These are phyloP conservation scores for Lutjanus argentimaculatus DNA, from an alignment of 2,797 vertebrate species.

Conservation along the genomic window DNA sequence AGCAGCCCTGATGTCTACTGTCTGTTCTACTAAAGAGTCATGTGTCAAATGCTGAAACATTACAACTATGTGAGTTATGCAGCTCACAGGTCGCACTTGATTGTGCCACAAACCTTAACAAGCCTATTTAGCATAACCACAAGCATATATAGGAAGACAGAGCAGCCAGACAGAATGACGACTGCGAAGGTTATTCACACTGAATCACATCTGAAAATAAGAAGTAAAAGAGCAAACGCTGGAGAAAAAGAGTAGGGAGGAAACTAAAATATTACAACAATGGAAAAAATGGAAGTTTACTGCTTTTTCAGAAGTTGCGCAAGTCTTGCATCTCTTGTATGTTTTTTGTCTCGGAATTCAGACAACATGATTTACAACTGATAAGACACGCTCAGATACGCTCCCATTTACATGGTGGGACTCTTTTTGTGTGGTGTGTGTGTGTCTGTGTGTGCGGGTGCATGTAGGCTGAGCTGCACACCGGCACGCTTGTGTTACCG, in stretches of 20 bases:
- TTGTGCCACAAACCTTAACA: neutral
- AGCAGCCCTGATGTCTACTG: neutral
- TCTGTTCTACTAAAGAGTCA: constrained; percentile 4
- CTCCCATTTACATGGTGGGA: neutral
- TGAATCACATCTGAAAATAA: constrained; percentile 26
- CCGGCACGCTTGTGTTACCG: neutral
- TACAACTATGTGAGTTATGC: constrained; percentile 24
- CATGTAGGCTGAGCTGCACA: neutral
- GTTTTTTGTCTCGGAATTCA: constrained; percentile 38
- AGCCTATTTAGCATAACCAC: neutral
- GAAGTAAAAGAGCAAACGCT: constrained; percentile 36
- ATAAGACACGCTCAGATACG: constrained; percentile 10
- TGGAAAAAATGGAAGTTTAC: constrained; percentile 32
- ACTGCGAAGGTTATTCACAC: constrained; percentile 1
- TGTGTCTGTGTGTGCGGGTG: constrained; percentile 3
- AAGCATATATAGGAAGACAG: neutral
- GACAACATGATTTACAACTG: neutral
- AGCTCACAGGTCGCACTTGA: neutral
- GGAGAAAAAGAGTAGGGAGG: constrained; percentile 3
- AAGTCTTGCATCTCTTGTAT: constrained; percentile 32
- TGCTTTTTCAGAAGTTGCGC: constrained; percentile 31
- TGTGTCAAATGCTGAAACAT: constrained; percentile 9
- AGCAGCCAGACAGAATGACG: neutral
- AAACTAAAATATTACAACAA: neutral
- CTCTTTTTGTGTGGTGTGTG: neutral